Evolutionary conservation across 2,797 vertebrate species (phyloP).

Genomic region (Adrianichthys oophorus): DNA sequence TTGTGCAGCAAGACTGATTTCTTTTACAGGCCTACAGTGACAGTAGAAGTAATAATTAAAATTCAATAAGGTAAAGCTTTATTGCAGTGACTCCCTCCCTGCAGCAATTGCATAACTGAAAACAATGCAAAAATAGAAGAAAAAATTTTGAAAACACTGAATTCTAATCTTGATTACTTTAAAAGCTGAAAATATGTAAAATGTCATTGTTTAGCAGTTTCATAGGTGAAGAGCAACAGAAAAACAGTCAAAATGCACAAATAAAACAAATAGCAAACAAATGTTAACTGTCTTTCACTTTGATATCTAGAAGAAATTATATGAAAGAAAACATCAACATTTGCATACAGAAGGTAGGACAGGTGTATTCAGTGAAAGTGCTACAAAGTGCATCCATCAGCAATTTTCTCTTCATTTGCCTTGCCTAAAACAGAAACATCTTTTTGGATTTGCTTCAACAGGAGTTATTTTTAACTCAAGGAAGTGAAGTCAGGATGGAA

Average conservation of each 20-base stretch:
- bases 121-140: no score
- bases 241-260: background rate
- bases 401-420: conserved; percentile 1
- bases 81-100: no score
- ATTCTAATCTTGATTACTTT: no score
- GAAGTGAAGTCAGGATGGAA: background rate
- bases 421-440: conserved; percentile 2
- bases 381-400: background rate
- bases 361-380: conserved; percentile 2
- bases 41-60: no score
- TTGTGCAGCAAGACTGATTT: no score
- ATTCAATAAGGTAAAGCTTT: no score
- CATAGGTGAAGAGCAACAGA: background rate
- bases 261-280: background rate
- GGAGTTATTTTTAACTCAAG: conserved; percentile 17
- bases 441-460: background rate
- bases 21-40: no score
- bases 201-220: background rate
- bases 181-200: background rate
- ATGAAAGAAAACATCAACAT: no score
- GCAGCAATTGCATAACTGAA: no score
- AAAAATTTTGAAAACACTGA: no score
- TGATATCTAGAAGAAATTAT: no score
- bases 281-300: background rate
- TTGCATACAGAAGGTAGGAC: background rate